These are phyloP conservation scores for Lycocorax pyrrhopterus DNA, from an alignment of 2,113 vertebrate species.

Conservation along the genomic window DNA sequence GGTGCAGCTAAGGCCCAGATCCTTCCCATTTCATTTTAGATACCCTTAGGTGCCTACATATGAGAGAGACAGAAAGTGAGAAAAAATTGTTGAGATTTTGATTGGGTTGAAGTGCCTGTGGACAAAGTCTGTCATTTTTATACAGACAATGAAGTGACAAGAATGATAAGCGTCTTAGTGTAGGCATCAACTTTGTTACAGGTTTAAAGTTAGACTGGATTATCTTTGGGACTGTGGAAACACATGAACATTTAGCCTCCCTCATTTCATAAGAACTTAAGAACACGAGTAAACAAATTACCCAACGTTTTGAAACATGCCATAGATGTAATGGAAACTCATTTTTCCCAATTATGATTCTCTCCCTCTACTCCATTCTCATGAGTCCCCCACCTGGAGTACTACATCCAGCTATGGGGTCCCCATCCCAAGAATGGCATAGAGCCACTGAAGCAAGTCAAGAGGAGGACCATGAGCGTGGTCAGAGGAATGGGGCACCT, in stretches of 20 bases:
- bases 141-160: neutral
- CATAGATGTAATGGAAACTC: neutral
- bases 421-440: neutral
- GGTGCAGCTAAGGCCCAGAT: neutral
- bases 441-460: neutral
- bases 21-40: neutral
- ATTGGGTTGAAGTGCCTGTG: neutral
- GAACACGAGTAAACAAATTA: neutral
- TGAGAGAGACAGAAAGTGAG: neutral
- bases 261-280: neutral
- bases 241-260: neutral
- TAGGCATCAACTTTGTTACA: neutral
- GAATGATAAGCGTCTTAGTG: neutral
- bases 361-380: neutral
- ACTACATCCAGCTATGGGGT: neutral
- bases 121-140: neutral
- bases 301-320: neutral
- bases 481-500: neutral
- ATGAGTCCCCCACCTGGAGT: neutral
- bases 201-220: neutral
- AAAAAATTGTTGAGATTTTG: neutral
- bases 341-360: neutral
- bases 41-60: neutral
- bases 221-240: neutral
- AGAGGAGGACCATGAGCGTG: neutral